Conservation (phyloP, 2,797 vertebrate species). For the Fistularia tabacaria region DNA sequence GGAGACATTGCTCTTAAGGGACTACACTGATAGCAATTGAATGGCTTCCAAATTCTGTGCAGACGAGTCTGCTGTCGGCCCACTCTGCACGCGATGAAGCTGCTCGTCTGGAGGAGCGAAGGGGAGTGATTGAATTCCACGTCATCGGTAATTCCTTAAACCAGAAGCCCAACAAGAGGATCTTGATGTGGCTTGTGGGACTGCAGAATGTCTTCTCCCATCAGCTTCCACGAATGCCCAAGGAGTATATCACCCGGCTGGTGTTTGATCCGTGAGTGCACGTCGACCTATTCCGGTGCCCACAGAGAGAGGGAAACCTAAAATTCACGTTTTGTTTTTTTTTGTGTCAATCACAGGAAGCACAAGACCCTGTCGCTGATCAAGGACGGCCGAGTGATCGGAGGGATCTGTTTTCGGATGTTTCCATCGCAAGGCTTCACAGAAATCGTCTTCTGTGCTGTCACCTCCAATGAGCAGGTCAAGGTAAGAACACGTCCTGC, state of each 20-base stretch:
- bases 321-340: neutral
- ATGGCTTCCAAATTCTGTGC: slow-evolving; percentile 4
- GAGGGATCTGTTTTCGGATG: slow-evolving; percentile 98
- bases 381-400: slow-evolving; percentile 99
- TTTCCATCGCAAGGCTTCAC: slow-evolving; percentile 98
- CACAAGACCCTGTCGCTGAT: slow-evolving; percentile 97
- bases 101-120: slow-evolving; percentile 88
- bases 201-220: slow-evolving; percentile 99
- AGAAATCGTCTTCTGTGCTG: slow-evolving; percentile 98
- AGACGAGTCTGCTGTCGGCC: slow-evolving; percentile 92
- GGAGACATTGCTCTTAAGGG: too few relatives aligned
- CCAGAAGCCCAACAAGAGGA: slow-evolving; percentile 96
- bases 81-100: slow-evolving; percentile 95
- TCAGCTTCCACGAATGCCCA: slow-evolving; percentile 96
- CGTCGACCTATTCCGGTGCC: neutral
- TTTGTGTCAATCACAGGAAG: slow-evolving; percentile 77
- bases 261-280: slow-evolving; percentile 93
- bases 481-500: slow-evolving; percentile 83
- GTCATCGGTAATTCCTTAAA: slow-evolving; percentile 94
- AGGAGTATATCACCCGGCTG: slow-evolving; percentile 97
- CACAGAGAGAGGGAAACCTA: neutral
- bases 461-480: slow-evolving; percentile 98
- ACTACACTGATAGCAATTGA: too few relatives aligned
- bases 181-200: slow-evolving; percentile 97
- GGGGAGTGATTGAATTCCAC: slow-evolving; percentile 95